These are phyloP conservation scores for Morone chrysops DNA, from an alignment of 2,113 vertebrate species.

Conservation along the genomic window DNA sequence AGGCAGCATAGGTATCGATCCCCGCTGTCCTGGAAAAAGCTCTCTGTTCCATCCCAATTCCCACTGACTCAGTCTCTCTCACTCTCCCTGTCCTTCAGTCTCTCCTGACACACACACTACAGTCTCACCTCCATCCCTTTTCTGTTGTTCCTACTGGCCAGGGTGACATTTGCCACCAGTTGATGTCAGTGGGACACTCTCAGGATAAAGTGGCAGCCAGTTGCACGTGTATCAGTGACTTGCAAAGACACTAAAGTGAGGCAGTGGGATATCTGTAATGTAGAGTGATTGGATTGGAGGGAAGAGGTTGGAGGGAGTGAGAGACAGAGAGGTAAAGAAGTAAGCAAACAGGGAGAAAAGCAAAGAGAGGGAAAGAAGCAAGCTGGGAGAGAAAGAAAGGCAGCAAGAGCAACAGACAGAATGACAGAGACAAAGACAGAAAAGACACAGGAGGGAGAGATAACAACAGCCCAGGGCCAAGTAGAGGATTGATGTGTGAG, in stretches of 20 bases:
- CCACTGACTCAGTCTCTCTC: constrained; percentile 37
- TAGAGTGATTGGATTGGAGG: constrained; percentile 3
- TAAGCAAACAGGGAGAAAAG: neutral
- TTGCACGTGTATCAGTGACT: constrained; percentile 9
- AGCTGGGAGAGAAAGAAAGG: constrained; percentile 4
- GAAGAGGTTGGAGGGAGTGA: neutral
- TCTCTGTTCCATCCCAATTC: constrained; percentile 48
- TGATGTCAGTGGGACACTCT: constrained; percentile 21
- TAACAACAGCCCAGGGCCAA: constrained; percentile 66
- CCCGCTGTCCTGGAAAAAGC: constrained; percentile 47
- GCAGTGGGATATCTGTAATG: constrained; percentile 16
- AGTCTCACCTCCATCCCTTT: constrained; percentile 10
- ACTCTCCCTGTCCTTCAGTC: constrained; percentile 15
- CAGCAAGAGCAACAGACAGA: constrained; percentile 15
- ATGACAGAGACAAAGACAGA: constrained; percentile 56
- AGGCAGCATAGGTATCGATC: constrained; percentile 51
- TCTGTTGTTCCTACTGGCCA: neutral
- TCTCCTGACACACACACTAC: constrained; percentile 32
- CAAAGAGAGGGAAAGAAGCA: neutral
- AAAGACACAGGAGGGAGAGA: constrained; percentile 50
- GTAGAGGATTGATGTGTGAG: constrained; percentile 66
- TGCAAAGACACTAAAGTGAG: constrained; percentile 4
- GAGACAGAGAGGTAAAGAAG: constrained; percentile 1
- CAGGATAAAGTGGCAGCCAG: constrained; percentile 35
- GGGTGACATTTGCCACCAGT: constrained; percentile 55